Evolutionary conservation across 2,113 vertebrate species (phyloP), one percentile per base, ranked within the genome.

Genomic region (Nesoenas mayeri): DNA sequence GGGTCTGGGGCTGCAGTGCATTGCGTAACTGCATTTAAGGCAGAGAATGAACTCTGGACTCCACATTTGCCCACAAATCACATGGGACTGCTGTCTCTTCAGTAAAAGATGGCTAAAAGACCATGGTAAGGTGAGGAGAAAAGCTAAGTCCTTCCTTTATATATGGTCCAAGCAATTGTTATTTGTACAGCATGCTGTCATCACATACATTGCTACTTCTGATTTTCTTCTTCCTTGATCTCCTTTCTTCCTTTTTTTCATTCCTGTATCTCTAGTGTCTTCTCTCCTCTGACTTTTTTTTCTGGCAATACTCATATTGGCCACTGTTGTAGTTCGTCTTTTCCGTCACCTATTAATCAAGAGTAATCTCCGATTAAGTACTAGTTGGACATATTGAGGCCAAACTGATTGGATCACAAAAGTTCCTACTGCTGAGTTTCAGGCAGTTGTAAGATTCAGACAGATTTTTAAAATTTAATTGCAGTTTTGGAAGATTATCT

Each of bases 391-490:
- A 42, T 61, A 81, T 8, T 78, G 18, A 61, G 40, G 78, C 12
- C 60, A 87, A 78, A 80, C 20, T 77, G 31, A 48, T 21, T 70
- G 79, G 22, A 90, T 44, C 34, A 50, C 50, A 12, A 0, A 72
- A 88, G 18, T 21, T 88, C 34, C 44, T 60, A 44, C 62, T 4
- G 1, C 58, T 80, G 62, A 77, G 54, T 95, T 83, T 65, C 50
- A 57, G 29, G 38, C 19, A 61, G 15, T 25, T 83, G 18, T 10
- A 64, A 77, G 64, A 65, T 60, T 85, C 82, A 54, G 71, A 13
- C 22, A 75, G 18, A 67, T 83, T 64, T 85, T 75, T 12, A 58
- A 54, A 34, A 75, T 88, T 74, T 75, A 91, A n/a, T 79, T 85
- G 62, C 25, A 21, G 11, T 58, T 90, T 69, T 34, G 42, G 25